Percentiles rank a stretch among this genome's conserved stretches.
Evolutionary conservation across 2,888 invertebrate species (phyloP).

Genomic region (Thelaira solivaga): DNA sequence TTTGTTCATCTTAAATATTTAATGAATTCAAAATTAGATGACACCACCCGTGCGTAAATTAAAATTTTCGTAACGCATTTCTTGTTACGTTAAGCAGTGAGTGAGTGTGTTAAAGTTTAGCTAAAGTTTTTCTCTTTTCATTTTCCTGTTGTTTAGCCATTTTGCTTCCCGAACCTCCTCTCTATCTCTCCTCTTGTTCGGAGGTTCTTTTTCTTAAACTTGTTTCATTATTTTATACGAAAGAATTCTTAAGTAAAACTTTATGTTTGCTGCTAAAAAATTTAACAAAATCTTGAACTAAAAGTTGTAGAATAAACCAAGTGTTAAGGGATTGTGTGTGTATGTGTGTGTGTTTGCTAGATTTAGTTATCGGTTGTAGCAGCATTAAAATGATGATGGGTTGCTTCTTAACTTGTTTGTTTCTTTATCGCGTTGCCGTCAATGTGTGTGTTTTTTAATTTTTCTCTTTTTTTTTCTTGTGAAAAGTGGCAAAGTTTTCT

Average conservation of each 20-base stretch:
- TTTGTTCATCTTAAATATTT: constrained; percentile 61
- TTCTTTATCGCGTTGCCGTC: constrained; percentile 72
- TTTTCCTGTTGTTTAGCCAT: constrained; percentile 45
- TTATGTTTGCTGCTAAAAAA: constrained; percentile 55
- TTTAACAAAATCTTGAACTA: constrained; percentile 48
- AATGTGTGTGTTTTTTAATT: constrained; percentile 68
- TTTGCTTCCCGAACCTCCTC: too few relatives aligned
- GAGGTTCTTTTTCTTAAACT: not conserved
- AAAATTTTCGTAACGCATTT: constrained; percentile 68
- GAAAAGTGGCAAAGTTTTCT: constrained; percentile 78
- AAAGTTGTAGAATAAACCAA: constrained; percentile 58
- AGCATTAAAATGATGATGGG: constrained; percentile 46
- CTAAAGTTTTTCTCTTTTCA: constrained; percentile 27
- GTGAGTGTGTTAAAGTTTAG: constrained; percentile 54
- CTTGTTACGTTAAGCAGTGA: constrained; percentile 40
- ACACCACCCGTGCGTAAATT: constrained; percentile 78
- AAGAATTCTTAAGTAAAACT: constrained; percentile 56
- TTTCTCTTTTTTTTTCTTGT: constrained; percentile 74
- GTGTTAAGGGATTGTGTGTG: constrained; percentile 27
- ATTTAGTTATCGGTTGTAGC: not conserved
- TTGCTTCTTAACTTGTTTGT: constrained; percentile 65
- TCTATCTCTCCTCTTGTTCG: not conserved
- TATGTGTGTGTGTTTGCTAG: not conserved
- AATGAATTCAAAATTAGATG: constrained; percentile 77
- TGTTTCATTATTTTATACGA: constrained; percentile 26